phyloP scores from a whole-genome alignment of 2,797 vertebrate genomes.

The Urophycis tenuis region DNA sequence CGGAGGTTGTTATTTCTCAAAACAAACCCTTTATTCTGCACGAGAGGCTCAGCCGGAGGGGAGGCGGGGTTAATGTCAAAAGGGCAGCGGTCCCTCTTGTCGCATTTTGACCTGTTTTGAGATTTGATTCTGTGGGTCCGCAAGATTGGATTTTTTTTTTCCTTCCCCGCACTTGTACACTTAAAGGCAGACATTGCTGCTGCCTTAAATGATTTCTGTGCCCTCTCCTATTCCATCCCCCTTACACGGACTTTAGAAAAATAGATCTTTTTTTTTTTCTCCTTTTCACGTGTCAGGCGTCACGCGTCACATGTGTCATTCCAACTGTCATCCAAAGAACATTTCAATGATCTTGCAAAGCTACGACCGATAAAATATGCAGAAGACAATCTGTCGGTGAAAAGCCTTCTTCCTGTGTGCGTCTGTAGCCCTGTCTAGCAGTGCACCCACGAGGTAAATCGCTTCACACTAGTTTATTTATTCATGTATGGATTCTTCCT shows the following conservation, averaged over 20 bases:
- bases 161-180: background rate
- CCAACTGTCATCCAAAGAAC: background rate
- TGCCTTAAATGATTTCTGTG: background rate
- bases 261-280: background rate
- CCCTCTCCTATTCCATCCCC: background rate
- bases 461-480: background rate
- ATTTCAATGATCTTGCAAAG: background rate
- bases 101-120: background rate
- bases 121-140: background rate
- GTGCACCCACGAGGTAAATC: conserved; percentile 1
- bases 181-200: background rate
- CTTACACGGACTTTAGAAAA: background rate
- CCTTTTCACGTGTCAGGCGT: background rate
- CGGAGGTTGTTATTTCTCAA: background rate
- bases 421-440: conserved; percentile 1
- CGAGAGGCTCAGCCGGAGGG: background rate
- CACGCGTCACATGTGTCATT: background rate
- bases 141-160: conserved; percentile 4
- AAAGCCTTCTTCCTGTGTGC: conserved; percentile 2
- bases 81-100: background rate
- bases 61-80: background rate
- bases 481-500: background rate
- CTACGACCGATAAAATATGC: background rate
- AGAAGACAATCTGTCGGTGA: background rate
- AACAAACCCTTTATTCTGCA: background rate